Percentiles rank a stretch among this genome's conserved stretches.
These are phyloP conservation scores for Hetaerina americana DNA, from an alignment of 1,140 invertebrate genomes.

Conservation along the genomic window DNA sequence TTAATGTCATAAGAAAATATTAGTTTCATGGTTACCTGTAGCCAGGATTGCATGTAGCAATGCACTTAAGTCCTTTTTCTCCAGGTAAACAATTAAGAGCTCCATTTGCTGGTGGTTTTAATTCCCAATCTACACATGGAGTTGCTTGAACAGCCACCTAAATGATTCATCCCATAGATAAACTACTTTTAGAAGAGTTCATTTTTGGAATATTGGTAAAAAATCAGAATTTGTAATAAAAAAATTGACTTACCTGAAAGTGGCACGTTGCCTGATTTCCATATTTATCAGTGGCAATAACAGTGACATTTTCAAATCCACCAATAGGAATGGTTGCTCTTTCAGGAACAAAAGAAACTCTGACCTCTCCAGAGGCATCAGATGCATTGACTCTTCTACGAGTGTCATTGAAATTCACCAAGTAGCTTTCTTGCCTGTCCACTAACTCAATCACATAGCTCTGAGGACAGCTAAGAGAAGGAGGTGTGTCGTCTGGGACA, in stretches of 20 bases:
- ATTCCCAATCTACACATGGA: slow-evolving; percentile 86
- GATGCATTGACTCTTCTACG: slow-evolving; percentile 70
- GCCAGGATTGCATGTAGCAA: slow-evolving; percentile 81
- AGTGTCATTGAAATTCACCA: slow-evolving; percentile 88
- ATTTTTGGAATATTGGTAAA: neutral
- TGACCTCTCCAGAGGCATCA: slow-evolving; percentile 81
- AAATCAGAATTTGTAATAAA: neutral
- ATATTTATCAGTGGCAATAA: slow-evolving; percentile 74
- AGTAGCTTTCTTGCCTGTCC: slow-evolving; percentile 78
- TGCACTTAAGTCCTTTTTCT: slow-evolving; percentile 67
- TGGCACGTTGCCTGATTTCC: slow-evolving; percentile 83
- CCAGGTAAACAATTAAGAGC: slow-evolving; percentile 72
- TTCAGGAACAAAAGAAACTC: slow-evolving; percentile 69
- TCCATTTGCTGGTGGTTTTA: slow-evolving; percentile 76
- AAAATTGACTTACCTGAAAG: slow-evolving; percentile 65
- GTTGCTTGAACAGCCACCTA: slow-evolving; percentile 78
- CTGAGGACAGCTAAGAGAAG: slow-evolving; percentile 85
- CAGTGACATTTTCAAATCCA: slow-evolving; percentile 89
- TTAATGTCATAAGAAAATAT: neutral
- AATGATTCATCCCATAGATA: slow-evolving; percentile 16
- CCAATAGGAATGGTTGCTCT: slow-evolving; percentile 75
- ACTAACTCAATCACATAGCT: slow-evolving; percentile 89
- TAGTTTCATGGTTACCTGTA: slow-evolving; percentile 29
- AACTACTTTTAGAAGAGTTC: no score
- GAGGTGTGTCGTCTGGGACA: slow-evolving; percentile 86